Evolutionary conservation across 1,140 invertebrate genomes (phyloP).

Genomic region (Cyclargus thomasi): DNA sequence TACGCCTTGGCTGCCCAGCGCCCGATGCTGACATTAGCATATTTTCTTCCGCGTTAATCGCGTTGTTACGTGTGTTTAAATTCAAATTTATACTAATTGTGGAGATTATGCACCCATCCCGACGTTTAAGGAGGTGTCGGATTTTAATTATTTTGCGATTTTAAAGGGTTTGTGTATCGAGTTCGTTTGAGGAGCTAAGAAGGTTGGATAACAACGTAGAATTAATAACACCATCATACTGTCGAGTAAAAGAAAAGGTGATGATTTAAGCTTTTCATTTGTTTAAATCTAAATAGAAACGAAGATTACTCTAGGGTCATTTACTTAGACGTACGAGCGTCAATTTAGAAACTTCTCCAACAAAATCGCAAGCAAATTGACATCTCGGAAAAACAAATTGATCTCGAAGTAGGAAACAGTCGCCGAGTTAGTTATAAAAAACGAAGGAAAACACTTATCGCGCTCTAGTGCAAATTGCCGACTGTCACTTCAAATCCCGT

Average conservation of each 20-base stretch:
- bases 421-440: conserved; percentile 61
- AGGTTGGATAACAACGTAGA: not conserved
- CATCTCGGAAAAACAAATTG: conserved; percentile 16
- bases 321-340: not conserved
- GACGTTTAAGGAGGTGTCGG: not conserved
- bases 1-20: conserved; percentile 65
- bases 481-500: conserved; percentile 69
- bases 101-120: not conserved
- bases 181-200: not conserved
- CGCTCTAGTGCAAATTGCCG: conserved; percentile 69
- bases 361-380: conserved; percentile 23
- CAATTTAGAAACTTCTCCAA: not conserved
- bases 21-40: conserved; percentile 71
- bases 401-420: conserved; percentile 41
- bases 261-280: no score
- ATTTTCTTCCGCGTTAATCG: conserved; percentile 50
- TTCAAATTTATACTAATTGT: conserved; percentile 1
- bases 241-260: no score
- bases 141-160: not conserved
- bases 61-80: conserved; percentile 4
- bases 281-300: no score
- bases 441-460: conserved; percentile 70
- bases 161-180: not conserved
- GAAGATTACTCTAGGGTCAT: not conserved
- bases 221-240: no score